Evolutionary conservation across 37 sponge, comb jelly and placozoan genomes (phyloP).

Genomic region (Tethya wilhelma): DNA sequence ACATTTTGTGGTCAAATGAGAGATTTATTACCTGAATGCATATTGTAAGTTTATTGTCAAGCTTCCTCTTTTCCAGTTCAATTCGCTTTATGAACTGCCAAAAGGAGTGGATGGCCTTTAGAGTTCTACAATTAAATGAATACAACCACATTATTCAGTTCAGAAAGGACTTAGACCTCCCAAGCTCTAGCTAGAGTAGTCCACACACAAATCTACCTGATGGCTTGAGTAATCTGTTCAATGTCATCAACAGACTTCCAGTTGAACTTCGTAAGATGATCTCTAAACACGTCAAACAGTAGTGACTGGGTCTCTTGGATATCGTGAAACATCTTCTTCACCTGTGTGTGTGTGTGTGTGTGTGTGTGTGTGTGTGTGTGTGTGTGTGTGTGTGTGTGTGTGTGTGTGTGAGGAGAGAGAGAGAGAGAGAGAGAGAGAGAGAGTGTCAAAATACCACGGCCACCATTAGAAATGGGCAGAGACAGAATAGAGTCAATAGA

Average conservation of each 20-base stretch:
- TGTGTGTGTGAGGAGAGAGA: neutral
- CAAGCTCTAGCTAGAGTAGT: too few relatives aligned
- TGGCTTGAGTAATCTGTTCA: neutral
- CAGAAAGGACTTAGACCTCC: too few relatives aligned
- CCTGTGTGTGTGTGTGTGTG: constrained; percentile 22
- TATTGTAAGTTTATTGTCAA: constrained; percentile 9
- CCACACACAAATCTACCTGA: neutral
- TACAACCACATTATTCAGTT: neutral
- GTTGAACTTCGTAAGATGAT: neutral
- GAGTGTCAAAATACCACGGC: too few relatives aligned
- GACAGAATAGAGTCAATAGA: too few relatives aligned
- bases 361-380: constrained; percentile 24
- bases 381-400: constrained; percentile 24
- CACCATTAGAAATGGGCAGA: too few relatives aligned
- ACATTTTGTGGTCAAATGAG: neutral
- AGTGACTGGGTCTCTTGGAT: neutral
- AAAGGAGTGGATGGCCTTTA: neutral
- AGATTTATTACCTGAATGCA: constrained; percentile 7
- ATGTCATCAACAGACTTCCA: neutral
- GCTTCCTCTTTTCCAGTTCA: neutral
- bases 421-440: too few relatives aligned
- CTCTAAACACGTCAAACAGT: neutral
- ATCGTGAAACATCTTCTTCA: constrained; percentile 8
- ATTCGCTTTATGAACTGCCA: neutral
- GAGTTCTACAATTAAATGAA: neutral